Evolutionary conservation across 2,113 vertebrate genomes (phyloP).

Genomic region (Abramis brama): DNA sequence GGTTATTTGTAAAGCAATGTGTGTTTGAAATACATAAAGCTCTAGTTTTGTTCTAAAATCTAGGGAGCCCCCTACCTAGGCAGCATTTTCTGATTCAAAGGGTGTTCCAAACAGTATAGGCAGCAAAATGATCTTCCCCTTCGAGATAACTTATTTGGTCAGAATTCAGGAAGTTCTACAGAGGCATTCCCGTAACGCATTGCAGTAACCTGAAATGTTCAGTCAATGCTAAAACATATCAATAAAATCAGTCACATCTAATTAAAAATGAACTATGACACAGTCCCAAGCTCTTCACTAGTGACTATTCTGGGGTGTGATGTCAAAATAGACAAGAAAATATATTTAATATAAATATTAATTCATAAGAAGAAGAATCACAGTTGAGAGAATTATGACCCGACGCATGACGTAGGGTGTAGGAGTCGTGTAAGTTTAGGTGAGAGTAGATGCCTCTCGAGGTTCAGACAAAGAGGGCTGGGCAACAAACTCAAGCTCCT

Average conservation of each 20-base stretch:
- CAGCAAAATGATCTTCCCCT: neutral
- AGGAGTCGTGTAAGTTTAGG: too few relatives aligned
- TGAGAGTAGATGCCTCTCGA: too few relatives aligned
- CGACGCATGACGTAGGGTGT: too few relatives aligned
- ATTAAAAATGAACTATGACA: constrained; percentile 8
- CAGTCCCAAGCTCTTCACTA: neutral
- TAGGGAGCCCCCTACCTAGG: neutral
- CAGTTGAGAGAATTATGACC: too few relatives aligned
- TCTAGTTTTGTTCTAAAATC: neutral
- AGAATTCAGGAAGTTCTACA: neutral
- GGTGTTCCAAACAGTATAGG: neutral
- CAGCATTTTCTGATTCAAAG: neutral
- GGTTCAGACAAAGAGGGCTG: too few relatives aligned
- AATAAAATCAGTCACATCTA: neutral
- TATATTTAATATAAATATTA: neutral
- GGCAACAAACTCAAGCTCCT: too few relatives aligned
- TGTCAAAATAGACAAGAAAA: neutral
- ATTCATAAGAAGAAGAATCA: neutral
- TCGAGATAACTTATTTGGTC: neutral
- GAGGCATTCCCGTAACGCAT: neutral
- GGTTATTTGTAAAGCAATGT: neutral
- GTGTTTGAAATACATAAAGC: neutral
- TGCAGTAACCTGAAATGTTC: neutral
- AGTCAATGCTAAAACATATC: neutral
- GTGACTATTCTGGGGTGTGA: neutral